Percentiles rank a stretch among this genome's conserved stretches.
phyloP scores from a whole-genome alignment of 1,140 invertebrate species.

The Drosophila lowei region DNA sequence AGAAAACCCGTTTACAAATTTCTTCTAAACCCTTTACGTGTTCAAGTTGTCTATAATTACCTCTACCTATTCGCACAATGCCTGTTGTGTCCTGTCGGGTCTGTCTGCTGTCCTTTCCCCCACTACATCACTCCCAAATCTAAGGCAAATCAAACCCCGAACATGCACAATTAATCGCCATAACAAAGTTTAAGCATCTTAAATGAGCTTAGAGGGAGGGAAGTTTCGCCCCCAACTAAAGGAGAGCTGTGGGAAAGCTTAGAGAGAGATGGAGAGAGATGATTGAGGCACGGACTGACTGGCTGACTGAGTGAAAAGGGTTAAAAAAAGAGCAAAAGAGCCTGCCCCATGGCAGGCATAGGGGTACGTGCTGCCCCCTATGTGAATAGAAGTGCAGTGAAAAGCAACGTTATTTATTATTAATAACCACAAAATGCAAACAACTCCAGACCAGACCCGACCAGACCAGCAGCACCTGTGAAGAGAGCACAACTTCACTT shows the following conservation, averaged over 20 bases:
- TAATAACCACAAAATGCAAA: slow-evolving; percentile 78
- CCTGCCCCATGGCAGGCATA: not conserved
- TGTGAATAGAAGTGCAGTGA: slow-evolving; percentile 42
- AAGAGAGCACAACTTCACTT: slow-evolving; percentile 34
- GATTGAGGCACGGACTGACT: slow-evolving; percentile 2
- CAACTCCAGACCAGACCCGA: slow-evolving; percentile 48
- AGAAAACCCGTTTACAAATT: slow-evolving; percentile 36
- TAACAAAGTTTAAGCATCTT: slow-evolving; percentile 76
- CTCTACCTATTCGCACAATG: slow-evolving; percentile 54
- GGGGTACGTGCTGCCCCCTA: too few species aligned
- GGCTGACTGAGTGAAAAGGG: slow-evolving; percentile 45
- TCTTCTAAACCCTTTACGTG: slow-evolving; percentile 37
- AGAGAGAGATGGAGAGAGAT: slow-evolving; percentile 42
- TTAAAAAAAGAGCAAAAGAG: slow-evolving; percentile 51
- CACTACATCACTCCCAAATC: not conserved
- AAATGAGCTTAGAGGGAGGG: slow-evolving; percentile 71
- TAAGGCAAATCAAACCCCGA: slow-evolving; percentile 42
- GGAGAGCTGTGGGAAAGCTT: slow-evolving; percentile 47
- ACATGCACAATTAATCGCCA: slow-evolving; percentile 70
- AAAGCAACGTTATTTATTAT: slow-evolving; percentile 79
- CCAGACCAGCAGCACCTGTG: slow-evolving; percentile 23
- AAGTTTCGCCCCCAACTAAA: slow-evolving; percentile 4
- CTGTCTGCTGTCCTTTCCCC: not conserved
- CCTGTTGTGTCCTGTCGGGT: not conserved
- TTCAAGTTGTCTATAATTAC: slow-evolving; percentile 63